These are phyloP conservation scores for Drosophila trichaetosa DNA, from an alignment of 2,888 invertebrate genomes.

Conservation along the genomic window DNA sequence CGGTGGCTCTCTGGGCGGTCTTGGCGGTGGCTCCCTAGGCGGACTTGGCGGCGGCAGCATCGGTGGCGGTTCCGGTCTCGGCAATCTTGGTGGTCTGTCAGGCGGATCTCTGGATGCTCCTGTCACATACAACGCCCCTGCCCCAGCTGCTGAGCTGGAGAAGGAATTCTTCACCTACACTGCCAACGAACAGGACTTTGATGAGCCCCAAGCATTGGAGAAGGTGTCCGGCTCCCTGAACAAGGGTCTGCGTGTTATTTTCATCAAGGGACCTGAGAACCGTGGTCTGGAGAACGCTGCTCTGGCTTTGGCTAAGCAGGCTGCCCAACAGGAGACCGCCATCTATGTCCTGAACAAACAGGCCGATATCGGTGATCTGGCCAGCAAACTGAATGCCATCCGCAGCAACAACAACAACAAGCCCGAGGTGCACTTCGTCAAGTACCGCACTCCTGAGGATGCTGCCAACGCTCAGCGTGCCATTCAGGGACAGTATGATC, in stretches of 20 bases:
- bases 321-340: slow-evolving; percentile 81
- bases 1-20: slow-evolving; percentile 30
- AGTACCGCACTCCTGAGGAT: slow-evolving; percentile 83
- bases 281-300: slow-evolving; percentile 79
- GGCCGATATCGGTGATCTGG: slow-evolving; percentile 77
- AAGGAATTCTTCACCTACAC: slow-evolving; percentile 83
- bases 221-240: slow-evolving; percentile 68
- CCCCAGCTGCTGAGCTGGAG: slow-evolving; percentile 72
- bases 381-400: slow-evolving; percentile 74
- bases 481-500: slow-evolving; percentile 81
- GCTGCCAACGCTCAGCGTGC: slow-evolving; percentile 82
- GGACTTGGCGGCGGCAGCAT: slow-evolving; percentile 23
- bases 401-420: slow-evolving; percentile 73
- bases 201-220: slow-evolving; percentile 67
- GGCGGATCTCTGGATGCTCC: slow-evolving; percentile 56
- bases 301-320: slow-evolving; percentile 74
- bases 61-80: slow-evolving; percentile 35
- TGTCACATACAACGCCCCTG: slow-evolving; percentile 78
- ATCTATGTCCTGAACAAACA: slow-evolving; percentile 82
- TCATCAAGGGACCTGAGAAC: slow-evolving; percentile 83
- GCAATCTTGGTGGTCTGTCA: slow-evolving; percentile 34
- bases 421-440: slow-evolving; percentile 83
- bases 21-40: slow-evolving; percentile 33
- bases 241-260: slow-evolving; percentile 82
- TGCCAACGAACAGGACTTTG: slow-evolving; percentile 82